A percentile compares a stretch with the other conserved stretches of the same genome.
phyloP scores from a whole-genome alignment of 2,113 vertebrate species.

The Bagarius yarrelli region DNA sequence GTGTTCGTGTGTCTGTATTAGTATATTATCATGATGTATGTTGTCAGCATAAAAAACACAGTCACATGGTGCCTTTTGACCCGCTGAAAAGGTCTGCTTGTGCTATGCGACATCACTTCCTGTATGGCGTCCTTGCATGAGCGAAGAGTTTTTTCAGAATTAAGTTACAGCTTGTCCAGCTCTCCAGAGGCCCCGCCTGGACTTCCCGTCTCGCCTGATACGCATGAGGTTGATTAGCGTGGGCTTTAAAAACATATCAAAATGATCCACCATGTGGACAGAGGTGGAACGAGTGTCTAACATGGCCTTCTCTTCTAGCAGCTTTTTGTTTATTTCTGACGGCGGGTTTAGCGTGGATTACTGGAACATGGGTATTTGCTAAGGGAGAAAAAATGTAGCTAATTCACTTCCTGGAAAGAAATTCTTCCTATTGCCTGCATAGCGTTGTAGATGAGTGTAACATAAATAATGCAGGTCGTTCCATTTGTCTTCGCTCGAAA shows the following conservation, averaged over 20 bases:
- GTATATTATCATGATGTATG: too few relatives aligned
- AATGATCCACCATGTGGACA: not conserved
- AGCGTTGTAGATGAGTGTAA: not conserved
- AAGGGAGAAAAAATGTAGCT: not conserved
- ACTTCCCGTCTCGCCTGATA: conserved; percentile 21
- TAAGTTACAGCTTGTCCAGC: not conserved
- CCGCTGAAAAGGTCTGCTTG: conserved; percentile 6
- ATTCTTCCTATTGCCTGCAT: too few relatives aligned
- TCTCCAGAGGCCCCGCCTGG: not conserved
- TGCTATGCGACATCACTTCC: conserved; percentile 13
- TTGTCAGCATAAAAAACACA: too few relatives aligned
- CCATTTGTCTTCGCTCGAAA: not conserved
- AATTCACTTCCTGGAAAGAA: not conserved
- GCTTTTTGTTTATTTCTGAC: not conserved
- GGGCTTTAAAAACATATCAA: not conserved
- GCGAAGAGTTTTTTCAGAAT: too few relatives aligned
- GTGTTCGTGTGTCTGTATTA: too few relatives aligned
- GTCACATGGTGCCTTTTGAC: not conserved
- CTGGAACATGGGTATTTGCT: too few relatives aligned
- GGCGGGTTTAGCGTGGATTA: not conserved
- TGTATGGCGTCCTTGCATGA: not conserved
- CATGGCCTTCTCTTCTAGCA: not conserved
- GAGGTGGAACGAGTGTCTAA: not conserved
- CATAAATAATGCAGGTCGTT: not conserved
- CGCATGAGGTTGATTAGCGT: not conserved